Conservation (phyloP, 2,113 vertebrate genomes). For the Percopsis transmontana region DNA sequence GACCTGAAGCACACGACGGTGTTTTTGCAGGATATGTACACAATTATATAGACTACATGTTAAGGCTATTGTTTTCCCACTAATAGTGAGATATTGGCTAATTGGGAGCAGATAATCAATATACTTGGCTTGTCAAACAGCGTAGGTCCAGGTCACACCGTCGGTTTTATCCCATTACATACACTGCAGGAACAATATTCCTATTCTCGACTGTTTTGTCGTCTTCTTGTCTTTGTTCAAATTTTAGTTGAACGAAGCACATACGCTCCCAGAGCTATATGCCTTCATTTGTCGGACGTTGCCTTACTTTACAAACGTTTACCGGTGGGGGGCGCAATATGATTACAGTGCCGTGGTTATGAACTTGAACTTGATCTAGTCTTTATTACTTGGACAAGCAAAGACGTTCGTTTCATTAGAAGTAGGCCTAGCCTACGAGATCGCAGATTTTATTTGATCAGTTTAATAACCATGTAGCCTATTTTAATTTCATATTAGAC, state of each 20-base stretch:
- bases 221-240: constrained; percentile 12
- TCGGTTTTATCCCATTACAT: too few relatives aligned
- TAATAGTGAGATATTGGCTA: not conserved
- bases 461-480: not conserved
- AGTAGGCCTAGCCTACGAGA: too few relatives aligned
- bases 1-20: too few relatives aligned
- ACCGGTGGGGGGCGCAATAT: constrained; percentile 89
- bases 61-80: not conserved
- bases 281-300: constrained; percentile 34
- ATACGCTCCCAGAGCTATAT: constrained; percentile 33
- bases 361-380: constrained; percentile 89
- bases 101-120: constrained; percentile 16
- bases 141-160: too few relatives aligned
- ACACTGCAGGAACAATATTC: not conserved
- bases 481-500: not conserved
- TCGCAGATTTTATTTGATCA: constrained; percentile 20
- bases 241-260: constrained; percentile 32
- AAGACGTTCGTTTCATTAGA: constrained; percentile 24
- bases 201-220: not conserved
- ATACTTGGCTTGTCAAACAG: not conserved
- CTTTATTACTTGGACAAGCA: constrained; percentile 38
- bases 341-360: constrained; percentile 73
- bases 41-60: not conserved
- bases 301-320: constrained; percentile 40
- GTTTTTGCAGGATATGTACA: too few relatives aligned